These are phyloP conservation scores for Sebastes wilsoni DNA, from an alignment of 2,797 vertebrate species.

Conservation along the genomic window DNA sequence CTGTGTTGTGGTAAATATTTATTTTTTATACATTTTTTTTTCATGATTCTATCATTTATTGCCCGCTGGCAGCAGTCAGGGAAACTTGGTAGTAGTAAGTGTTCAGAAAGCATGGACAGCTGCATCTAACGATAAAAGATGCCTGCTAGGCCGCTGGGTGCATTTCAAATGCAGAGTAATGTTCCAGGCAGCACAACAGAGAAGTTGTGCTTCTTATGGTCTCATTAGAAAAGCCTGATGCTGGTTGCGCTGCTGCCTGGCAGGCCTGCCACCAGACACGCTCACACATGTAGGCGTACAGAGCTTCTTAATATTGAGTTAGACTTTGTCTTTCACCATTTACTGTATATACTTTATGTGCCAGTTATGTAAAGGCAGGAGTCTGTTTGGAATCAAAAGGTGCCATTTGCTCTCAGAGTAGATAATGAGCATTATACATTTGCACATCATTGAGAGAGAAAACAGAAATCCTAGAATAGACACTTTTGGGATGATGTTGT, in stretches of 20 bases:
- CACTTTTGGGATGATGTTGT: neutral
- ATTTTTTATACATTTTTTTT: constrained; percentile 5
- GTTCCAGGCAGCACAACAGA: constrained; percentile 78
- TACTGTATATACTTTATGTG: constrained; percentile 6
- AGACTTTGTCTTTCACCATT: constrained; percentile 41
- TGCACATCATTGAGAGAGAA: neutral
- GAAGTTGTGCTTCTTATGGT: constrained; percentile 76
- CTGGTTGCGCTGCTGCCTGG: constrained; percentile 61
- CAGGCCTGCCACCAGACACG: constrained; percentile 62
- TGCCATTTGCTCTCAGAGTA: constrained; percentile 21
- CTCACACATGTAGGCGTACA: constrained; percentile 48
- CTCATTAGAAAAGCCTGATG: constrained; percentile 76
- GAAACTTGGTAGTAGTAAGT: constrained; percentile 70
- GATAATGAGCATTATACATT: constrained; percentile 5
- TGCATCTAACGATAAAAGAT: constrained; percentile 81
- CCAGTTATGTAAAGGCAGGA: constrained; percentile 3
- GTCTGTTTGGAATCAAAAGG: constrained; percentile 28
- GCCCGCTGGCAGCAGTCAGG: constrained; percentile 62
- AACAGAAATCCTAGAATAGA: neutral
- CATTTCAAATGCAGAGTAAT: constrained; percentile 81
- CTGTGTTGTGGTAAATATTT: constrained; percentile 68
- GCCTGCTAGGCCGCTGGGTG: constrained; percentile 75
- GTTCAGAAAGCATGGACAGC: constrained; percentile 78
- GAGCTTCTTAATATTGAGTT: constrained; percentile 37
- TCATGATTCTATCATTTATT: constrained; percentile 64